phyloP scores from a whole-genome alignment of 2,113 vertebrate genomes.

The Antechinus flavipes region DNA sequence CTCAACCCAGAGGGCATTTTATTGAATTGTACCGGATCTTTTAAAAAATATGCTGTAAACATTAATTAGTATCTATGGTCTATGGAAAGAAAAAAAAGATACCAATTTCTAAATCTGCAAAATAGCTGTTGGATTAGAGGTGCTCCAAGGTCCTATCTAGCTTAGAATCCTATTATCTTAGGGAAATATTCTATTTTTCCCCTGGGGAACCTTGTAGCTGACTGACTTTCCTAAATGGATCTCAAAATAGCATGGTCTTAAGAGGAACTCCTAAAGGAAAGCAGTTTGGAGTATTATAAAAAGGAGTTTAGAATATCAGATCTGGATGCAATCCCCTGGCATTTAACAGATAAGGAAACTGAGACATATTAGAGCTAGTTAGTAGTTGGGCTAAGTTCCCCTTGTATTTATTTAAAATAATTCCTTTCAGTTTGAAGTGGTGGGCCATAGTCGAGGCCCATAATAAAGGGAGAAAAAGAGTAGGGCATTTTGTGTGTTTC shows the following conservation, averaged over 20 bases:
- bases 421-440: not conserved
- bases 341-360: not conserved
- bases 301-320: not conserved
- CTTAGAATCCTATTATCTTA: not conserved
- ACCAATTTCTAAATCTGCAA: not conserved
- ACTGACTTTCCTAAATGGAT: constrained; percentile 27
- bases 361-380: not conserved
- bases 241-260: not conserved
- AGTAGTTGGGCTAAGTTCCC: not conserved
- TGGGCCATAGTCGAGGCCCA: too few relatives aligned
- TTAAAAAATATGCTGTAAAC: not conserved
- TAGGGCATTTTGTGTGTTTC: not conserved
- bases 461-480: not conserved
- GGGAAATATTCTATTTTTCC: not conserved
- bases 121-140: not conserved
- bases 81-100: not conserved
- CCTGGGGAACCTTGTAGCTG: not conserved
- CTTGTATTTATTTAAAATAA: not conserved
- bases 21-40: not conserved
- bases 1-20: not conserved
- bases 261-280: not conserved
- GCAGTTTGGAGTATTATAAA: not conserved
- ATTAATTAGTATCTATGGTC: not conserved
- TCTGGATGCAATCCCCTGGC: not conserved
- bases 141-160: not conserved